Evolutionary conservation across 2,888 invertebrate species (phyloP), one percentile per base, ranked within the genome.

Genomic region (Thymelicus sylvestris): DNA sequence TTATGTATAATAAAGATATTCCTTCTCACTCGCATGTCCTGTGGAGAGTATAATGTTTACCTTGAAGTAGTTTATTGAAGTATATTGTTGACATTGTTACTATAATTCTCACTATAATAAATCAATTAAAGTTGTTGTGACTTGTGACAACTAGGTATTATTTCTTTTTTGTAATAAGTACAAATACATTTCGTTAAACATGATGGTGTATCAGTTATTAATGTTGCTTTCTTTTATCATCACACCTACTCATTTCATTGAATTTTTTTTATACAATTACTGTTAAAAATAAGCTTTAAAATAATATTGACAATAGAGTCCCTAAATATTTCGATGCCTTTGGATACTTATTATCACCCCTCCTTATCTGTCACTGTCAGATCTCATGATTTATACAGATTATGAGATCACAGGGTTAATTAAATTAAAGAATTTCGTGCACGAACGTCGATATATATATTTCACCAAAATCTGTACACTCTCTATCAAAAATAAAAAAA

Each of bases 21-120:
- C 10, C 24, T 7, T 15, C 7, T 12, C 7, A 24, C 12, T 88
- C 88, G 88, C 86, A 81, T 81, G 82, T 85, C 83, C 80, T 76
- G 76, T 77, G 68, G 61, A 76, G 73, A 74, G 74, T 72, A 77
- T 74, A 78, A 80, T 81, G 78, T 81, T 82, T 82, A 79, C 81
- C 78, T 83, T 78, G 76, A 77, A 76, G 74, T 74, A 76, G 74
- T 76, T 78, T 77, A 78, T 76, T 79, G 75, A 74, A 72, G 72
- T 69, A 76, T 76, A 77, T 74, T 77, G 67, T 75, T 67, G 38
- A 15, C 19, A 66, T 71, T 61, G 71, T 7, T 31, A 61, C 66
- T 44, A 31, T 55, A 65, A 12, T 65, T 48, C 55, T n/a, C n/a
- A 10, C 1, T 55, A 55, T 6, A 24, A 0, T 57, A 31, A 7